Evolutionary conservation across 2,797 vertebrate species (phyloP), one percentile per base, ranked within the genome.

Genomic region (Sebastes nivosus): DNA sequence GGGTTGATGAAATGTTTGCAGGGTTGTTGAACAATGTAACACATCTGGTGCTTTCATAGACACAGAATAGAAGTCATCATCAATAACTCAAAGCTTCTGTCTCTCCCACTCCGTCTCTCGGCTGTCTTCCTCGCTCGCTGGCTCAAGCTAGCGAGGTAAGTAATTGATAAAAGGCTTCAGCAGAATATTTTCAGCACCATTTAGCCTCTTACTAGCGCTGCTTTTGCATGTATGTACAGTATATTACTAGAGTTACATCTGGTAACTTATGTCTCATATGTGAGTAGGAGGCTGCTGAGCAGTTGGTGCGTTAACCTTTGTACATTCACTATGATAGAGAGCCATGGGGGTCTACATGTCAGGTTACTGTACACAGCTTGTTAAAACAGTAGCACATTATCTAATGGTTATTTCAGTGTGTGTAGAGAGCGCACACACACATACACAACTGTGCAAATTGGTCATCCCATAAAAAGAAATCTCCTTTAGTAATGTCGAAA

Each of bases 221-320:
- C 1, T n/a, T 4, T 18, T 52, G 50, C 4, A n/a, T 52, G 1
- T n/a, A n/a, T 52, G 4, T 0, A 20, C 16, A 38, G 46, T 1
- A 52, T 10, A 20, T 52, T n/a, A 52, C 50, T 52, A 20, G 50
- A 52, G 18, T 52, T n/a, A n/a, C n/a, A 55, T 22, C n/a, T 55
- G 8, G 10, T 22, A 55, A 55, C 54, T 12, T 55, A 24, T 55
- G 54, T 52, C 50, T 52, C 50, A 20, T 1, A 9, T 52, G 18
- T 52, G 50, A 42, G 14, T 16, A 16, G 14, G 38, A 42, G 38
- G 4, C 14, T 42, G 38, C 38, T 0, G 38, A 42, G 38, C 38
- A n/a, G 50, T 52, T 9, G 20, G 50, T 52, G 20, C n/a, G 20
- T n/a, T 52, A 52, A 52, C 18, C 2, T n/a, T 52, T 5, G 50